phyloP scores from a whole-genome alignment of 2,888 invertebrate species.

The Crepidodera aurea region DNA sequence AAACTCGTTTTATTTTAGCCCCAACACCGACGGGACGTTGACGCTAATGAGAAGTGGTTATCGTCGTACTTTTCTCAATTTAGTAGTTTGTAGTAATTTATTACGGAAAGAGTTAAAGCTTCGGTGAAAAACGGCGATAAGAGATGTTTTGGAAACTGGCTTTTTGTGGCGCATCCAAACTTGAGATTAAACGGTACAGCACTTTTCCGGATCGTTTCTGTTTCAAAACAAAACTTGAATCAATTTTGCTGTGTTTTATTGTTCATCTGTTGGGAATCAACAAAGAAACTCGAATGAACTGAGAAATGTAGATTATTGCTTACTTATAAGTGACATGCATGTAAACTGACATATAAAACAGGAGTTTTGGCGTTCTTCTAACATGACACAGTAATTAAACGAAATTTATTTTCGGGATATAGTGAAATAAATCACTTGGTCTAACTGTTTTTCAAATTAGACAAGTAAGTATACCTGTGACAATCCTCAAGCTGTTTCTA shows the following conservation, averaged over 20 bases:
- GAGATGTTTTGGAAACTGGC: background rate
- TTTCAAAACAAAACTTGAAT: background rate
- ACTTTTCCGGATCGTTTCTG: background rate
- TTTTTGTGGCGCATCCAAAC: background rate
- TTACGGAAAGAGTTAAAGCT: background rate
- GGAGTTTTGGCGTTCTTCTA: too few species aligned
- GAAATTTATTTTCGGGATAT: too few species aligned
- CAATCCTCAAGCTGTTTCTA: too few species aligned
- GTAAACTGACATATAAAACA: too few species aligned
- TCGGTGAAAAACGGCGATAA: background rate
- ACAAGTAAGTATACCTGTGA: too few species aligned
- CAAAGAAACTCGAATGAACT: too few species aligned
- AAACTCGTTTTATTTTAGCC: background rate
- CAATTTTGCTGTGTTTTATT: background rate
- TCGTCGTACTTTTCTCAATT: slow-evolving; percentile 17
- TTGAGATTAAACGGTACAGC: background rate
- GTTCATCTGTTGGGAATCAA: background rate
- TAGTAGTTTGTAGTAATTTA: slow-evolving; percentile 12
- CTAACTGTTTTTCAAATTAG: too few species aligned
- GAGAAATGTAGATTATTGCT: too few species aligned
- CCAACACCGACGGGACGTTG: background rate
- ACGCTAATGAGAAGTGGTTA: slow-evolving; percentile 14
- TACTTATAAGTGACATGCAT: too few species aligned
- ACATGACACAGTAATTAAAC: too few species aligned
- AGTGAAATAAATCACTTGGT: too few species aligned